Percentiles rank a stretch among this genome's conserved stretches.
Evolutionary conservation across 2,888 invertebrate species (phyloP).

Genomic region (Lithophane semibrunnea): DNA sequence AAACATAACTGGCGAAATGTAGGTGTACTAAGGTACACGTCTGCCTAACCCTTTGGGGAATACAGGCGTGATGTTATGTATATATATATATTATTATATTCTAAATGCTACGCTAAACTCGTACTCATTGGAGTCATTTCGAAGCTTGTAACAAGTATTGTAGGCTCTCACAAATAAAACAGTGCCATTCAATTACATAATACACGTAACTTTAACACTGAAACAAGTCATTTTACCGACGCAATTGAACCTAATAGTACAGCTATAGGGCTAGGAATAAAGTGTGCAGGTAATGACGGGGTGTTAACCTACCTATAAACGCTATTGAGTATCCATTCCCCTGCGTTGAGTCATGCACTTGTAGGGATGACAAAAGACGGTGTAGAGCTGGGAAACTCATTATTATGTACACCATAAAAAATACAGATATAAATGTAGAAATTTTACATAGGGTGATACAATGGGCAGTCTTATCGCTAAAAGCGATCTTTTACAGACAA

Average conservation of each 20-base stretch:
- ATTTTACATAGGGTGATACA: no score
- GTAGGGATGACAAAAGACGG: conserved; percentile 37
- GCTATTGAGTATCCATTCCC: conserved; percentile 49
- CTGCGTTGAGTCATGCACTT: conserved; percentile 49
- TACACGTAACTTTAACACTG: conserved; percentile 11
- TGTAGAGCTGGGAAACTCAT: background rate
- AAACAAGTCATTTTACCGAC: conserved; percentile 26
- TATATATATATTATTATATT: no score
- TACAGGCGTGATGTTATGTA: no score
- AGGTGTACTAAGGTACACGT: no score
- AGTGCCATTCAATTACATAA: conserved; percentile 26
- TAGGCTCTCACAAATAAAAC: conserved; percentile 5
- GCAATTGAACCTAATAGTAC: background rate
- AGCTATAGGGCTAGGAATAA: conserved; percentile 17
- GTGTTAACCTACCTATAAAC: conserved; percentile 34
- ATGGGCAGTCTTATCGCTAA: no score
- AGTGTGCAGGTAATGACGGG: conserved; percentile 36
- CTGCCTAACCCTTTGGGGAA: no score
- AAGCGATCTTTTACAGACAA: no score
- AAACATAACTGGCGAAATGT: no score
- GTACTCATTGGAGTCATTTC: background rate
- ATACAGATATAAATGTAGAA: no score
- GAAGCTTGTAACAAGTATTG: background rate
- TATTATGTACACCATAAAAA: no score
- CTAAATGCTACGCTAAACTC: background rate